Conservation (phyloP, 2,797 vertebrate species). For the Trichosurus vulpecula region DNA sequence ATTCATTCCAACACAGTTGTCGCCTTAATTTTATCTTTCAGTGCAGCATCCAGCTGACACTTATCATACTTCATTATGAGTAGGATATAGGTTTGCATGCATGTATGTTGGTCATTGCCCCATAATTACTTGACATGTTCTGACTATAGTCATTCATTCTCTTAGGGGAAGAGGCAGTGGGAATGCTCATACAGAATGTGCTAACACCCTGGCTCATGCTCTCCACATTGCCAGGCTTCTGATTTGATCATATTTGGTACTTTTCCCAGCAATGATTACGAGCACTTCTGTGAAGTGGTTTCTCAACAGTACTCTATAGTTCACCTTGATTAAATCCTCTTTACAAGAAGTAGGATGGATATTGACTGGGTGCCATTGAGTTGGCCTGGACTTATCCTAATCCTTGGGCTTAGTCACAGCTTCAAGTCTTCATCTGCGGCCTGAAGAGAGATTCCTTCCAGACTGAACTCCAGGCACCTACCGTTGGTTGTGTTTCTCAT, state of each 20-base stretch:
- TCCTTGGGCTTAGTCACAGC: background rate
- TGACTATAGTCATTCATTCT: background rate
- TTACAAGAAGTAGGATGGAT: background rate
- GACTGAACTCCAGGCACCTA: background rate
- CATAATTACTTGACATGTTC: background rate
- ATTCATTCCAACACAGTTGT: background rate
- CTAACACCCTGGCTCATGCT: background rate
- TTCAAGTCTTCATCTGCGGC: background rate
- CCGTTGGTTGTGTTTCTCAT: background rate
- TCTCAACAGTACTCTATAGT: background rate
- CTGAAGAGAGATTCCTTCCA: background rate
- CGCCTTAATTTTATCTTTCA: background rate
- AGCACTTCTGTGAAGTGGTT: background rate
- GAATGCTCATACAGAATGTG: background rate
- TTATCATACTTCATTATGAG: background rate
- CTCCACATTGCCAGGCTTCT: background rate
- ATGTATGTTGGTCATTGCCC: background rate
- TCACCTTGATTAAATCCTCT: background rate
- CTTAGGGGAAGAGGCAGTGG: background rate
- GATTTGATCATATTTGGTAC: background rate
- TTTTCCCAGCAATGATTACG: background rate
- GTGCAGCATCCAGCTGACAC: background rate
- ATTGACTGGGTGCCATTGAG: background rate
- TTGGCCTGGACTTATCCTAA: background rate
- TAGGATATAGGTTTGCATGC: background rate